Base-by-base conservation (phyloP, 2,113 vertebrate species). In the Sinocyclocheilus grahami region DNA sequence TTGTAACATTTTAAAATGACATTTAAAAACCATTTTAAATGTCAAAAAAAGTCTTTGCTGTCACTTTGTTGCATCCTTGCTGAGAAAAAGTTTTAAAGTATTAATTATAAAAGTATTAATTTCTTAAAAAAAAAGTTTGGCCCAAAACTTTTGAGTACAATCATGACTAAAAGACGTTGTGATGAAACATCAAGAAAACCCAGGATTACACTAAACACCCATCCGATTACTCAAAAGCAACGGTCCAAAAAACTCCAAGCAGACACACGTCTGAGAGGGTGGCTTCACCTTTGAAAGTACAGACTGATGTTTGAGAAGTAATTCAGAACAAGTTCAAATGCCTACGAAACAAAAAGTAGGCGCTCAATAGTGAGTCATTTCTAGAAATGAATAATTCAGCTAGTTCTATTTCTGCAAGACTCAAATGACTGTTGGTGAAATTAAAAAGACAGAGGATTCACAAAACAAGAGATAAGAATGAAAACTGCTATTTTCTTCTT, bases 351-450 rank as follows among this genome's bases (percentile, higher is more conserved):
- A 58, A 22, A 78, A 58, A 58, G 75, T 77, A 77, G 46, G 75
- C 48, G 48, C 53, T 30, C 14, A 13, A 16, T 53, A 53, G 9
- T 13, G 14, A 78, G 53, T 63, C 58, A 62, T 80, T 37, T 80
- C 58, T 42, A 63, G 58, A 80, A 24, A 42, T 80, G 33, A 80
- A 63, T 60, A 78, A 58, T 78, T 78, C 10, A 37, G 30, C 53
- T 7, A n/a, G 11, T 16, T 63, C 55, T 62, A n/a, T 60, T 80
- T 80, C 22, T 63, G 78, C 13, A 16, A 11, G 77, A 37, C 27
- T 78, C 16, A n/a, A 18, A 18, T 55, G 75, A 58, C 16, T 55
- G 76, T 78, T 60, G 22, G 53, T 42, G 78, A 62, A 62, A 62
- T 39, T 60, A 14, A 79, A 60, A 79, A 33, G 11, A 58, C 62